These are phyloP conservation scores for Hemaris fuciformis DNA, from an alignment of 2,888 invertebrate species.

Conservation along the genomic window DNA sequence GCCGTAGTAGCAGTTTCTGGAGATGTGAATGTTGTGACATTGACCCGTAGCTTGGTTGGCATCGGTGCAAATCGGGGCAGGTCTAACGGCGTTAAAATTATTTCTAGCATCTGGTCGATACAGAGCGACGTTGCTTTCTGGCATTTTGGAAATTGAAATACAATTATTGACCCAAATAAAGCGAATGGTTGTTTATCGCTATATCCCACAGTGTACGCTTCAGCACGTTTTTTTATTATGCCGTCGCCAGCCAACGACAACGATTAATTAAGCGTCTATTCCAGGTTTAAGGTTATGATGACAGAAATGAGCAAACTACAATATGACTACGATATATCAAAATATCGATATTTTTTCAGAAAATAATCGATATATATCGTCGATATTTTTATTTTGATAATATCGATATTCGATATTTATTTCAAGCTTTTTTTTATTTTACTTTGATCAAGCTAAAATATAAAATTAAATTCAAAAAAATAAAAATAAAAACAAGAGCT, in stretches of 20 bases:
- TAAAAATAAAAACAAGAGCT: too few relatives aligned
- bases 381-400: too few relatives aligned
- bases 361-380: too few relatives aligned
- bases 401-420: too few relatives aligned
- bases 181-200: not conserved
- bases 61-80: slow-evolving; percentile 65
- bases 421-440: too few relatives aligned
- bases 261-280: not conserved
- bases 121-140: slow-evolving; percentile 65
- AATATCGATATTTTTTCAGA: too few relatives aligned
- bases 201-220: too few relatives aligned
- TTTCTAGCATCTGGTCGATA: slow-evolving; percentile 71
- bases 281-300: not conserved
- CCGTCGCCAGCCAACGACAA: not conserved
- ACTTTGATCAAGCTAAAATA: too few relatives aligned
- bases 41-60: slow-evolving; percentile 62
- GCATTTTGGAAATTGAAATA: slow-evolving; percentile 45
- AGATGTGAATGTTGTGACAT: slow-evolving; percentile 72
- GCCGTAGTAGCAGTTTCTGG: slow-evolving; percentile 79
- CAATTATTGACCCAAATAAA: not conserved
- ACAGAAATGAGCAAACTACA: not conserved
- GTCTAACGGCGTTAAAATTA: slow-evolving; percentile 73
- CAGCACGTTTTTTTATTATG: not conserved
- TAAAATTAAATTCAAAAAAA: too few relatives aligned
- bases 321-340: too few relatives aligned